These are phyloP conservation scores for Otis tarda DNA, from an alignment of 2,113 vertebrate genomes.

Conservation along the genomic window DNA sequence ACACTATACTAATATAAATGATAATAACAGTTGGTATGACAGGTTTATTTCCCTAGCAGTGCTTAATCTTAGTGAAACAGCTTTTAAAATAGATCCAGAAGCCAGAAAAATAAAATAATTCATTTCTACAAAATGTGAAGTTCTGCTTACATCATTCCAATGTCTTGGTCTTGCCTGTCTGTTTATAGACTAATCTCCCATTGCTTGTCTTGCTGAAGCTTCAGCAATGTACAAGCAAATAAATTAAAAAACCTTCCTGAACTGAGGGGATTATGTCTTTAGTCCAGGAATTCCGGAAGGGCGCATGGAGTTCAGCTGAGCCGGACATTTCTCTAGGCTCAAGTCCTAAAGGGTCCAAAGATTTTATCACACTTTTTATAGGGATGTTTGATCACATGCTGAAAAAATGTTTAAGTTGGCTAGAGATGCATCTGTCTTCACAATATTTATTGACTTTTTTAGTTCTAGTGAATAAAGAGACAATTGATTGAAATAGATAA, in stretches of 20 bases:
- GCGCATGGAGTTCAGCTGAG: not conserved
- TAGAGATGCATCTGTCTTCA: not conserved
- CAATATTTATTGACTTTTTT: not conserved
- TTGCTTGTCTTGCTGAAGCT: not conserved
- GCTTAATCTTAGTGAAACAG: slow-evolving; percentile 23
- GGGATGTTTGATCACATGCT: slow-evolving; percentile 6
- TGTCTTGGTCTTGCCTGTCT: not conserved
- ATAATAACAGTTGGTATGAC: not conserved
- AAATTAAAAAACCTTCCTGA: not conserved
- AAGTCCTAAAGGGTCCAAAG: not conserved
- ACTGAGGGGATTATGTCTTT: not conserved
- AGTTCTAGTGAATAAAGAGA: not conserved
- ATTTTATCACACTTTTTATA: slow-evolving; percentile 33
- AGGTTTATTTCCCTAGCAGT: slow-evolving; percentile 22
- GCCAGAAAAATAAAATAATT: not conserved
- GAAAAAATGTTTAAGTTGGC: slow-evolving; percentile 38
- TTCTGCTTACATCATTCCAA: not conserved
- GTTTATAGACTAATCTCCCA: not conserved
- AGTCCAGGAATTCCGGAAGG: slow-evolving; percentile 34
- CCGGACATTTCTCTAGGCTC: not conserved
- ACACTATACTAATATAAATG: not conserved
- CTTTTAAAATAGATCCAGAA: slow-evolving; percentile 7
- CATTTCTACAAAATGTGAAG: not conserved
- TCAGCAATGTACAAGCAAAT: slow-evolving; percentile 10
- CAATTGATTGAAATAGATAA: not conserved